These are phyloP conservation scores for Brachymystax lenok DNA, from an alignment of 2,797 vertebrate species.

Conservation along the genomic window DNA sequence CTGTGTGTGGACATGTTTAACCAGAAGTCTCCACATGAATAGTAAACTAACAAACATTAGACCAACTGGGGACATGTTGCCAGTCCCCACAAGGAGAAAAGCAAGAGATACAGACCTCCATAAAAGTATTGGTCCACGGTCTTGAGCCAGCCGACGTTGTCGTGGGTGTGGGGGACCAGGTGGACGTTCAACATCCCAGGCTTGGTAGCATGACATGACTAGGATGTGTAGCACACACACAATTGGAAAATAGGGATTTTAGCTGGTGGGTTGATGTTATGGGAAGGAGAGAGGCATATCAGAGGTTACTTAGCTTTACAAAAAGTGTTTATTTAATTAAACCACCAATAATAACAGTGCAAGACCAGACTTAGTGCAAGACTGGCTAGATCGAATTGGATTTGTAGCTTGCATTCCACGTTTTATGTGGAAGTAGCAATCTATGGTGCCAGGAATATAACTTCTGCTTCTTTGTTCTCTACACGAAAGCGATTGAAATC, in stretches of 20 bases:
- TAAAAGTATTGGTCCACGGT: constrained; percentile 93
- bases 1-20: too few relatives aligned
- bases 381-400: not conserved
- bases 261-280: not conserved
- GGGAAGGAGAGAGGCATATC: not conserved
- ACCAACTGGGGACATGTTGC: too few relatives aligned
- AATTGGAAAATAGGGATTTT: not conserved
- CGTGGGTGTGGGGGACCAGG: constrained; percentile 89
- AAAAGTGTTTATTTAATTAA: not conserved
- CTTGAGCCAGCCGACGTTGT: constrained; percentile 93
- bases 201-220: constrained; percentile 83
- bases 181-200: constrained; percentile 86
- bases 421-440: not conserved
- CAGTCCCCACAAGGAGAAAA: too few relatives aligned
- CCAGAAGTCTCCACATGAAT: too few relatives aligned
- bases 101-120: constrained; percentile 74
- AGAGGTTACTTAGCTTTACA: not conserved
- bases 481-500: not conserved
- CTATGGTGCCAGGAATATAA: not conserved
- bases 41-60: too few relatives aligned
- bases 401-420: not conserved
- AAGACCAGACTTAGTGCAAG: not conserved
- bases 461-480: too few relatives aligned
- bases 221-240: not conserved
- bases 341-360: not conserved